Evolutionary conservation across 64 coral and sea anemone species (phyloP).

Genomic region (Platygyra sinensis): DNA sequence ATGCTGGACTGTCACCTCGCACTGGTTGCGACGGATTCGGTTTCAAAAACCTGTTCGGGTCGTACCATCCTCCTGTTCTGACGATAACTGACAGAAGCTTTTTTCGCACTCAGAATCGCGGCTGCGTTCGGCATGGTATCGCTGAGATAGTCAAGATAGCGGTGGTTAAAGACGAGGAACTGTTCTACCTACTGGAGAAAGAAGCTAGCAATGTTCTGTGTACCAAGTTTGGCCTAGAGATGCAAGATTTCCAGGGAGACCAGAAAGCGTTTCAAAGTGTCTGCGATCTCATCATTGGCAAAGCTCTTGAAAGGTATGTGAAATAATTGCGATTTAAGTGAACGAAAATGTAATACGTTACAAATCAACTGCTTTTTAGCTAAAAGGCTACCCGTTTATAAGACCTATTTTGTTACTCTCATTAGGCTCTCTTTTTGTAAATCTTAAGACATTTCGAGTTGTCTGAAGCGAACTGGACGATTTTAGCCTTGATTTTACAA

Average conservation of each 20-base stretch:
- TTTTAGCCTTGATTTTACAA: too few species aligned
- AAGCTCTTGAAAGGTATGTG: constrained; percentile 74
- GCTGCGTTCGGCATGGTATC: constrained; percentile 70
- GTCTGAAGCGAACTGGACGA: too few species aligned
- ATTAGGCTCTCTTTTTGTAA: too few species aligned
- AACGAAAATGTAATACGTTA: too few species aligned
- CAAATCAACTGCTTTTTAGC: too few species aligned
- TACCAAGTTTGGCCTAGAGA: constrained; percentile 78
- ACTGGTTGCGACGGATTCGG: constrained; percentile 78
- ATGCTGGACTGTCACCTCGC: constrained; percentile 72
- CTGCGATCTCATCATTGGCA: constrained; percentile 74
- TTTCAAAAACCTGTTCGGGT: constrained; percentile 82
- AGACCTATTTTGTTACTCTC: too few species aligned
- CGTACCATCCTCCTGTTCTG: constrained; percentile 75
- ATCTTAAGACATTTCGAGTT: too few species aligned
- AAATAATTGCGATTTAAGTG: background rate
- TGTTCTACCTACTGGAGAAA: constrained; percentile 61
- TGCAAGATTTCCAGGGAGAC: constrained; percentile 41
- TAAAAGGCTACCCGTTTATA: too few species aligned
- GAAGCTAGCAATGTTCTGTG: constrained; percentile 31
- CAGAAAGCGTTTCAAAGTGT: constrained; percentile 40
- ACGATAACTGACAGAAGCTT: constrained; percentile 72
- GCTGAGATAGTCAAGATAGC: constrained; percentile 91
- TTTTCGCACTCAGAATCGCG: constrained; percentile 55
- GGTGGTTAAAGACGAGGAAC: constrained; percentile 67